phyloP scores from a whole-genome alignment of 2,113 vertebrate genomes.

The Rafetus swinhoei region DNA sequence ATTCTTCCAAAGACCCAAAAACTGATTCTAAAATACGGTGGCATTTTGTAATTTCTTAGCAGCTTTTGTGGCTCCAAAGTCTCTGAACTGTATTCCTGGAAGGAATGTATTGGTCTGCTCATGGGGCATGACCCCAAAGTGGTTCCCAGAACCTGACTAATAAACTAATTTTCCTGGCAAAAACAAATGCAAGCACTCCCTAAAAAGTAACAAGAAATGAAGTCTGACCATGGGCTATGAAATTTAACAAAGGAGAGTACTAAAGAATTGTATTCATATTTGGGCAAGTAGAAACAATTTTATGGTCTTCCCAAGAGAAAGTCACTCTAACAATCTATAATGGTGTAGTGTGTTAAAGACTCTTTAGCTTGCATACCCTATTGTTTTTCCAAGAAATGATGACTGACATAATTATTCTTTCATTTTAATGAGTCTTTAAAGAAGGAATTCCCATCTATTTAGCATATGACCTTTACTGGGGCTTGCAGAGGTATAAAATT shows the following conservation, averaged over 20 bases:
- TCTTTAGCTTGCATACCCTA: neutral
- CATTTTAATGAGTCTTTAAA: neutral
- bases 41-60: neutral
- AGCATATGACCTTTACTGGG: neutral
- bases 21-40: neutral
- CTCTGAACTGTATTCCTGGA: neutral
- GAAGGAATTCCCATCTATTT: neutral
- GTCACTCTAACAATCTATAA: neutral
- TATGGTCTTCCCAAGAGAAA: neutral
- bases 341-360: too few species aligned
- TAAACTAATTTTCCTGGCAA: neutral
- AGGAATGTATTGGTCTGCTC: neutral
- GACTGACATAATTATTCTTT: neutral
- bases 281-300: neutral
- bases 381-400: neutral
- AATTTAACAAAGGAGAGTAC: neutral
- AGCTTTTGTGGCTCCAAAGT: neutral
- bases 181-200: neutral
- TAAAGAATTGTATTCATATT: neutral
- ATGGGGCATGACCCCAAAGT: neutral
- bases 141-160: accelerated
- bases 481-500: neutral
- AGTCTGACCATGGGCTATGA: neutral
- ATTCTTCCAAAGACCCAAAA: neutral
- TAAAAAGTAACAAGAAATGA: neutral